Evolutionary conservation across 1,140 invertebrate genomes (phyloP).

Genomic region (Ctenoplectra terminalis): DNA sequence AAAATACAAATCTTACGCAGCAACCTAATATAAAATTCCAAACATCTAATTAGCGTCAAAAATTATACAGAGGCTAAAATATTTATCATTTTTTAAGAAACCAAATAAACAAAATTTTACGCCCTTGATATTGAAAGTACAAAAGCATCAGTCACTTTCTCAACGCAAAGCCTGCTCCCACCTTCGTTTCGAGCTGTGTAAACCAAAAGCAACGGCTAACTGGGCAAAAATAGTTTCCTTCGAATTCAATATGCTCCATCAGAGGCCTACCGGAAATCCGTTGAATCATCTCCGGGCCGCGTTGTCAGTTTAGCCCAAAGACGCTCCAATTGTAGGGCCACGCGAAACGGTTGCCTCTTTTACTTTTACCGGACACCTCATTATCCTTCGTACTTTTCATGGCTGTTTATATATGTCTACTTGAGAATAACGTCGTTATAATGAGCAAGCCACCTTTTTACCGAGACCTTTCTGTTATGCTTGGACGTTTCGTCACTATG

Average conservation of each 20-base stretch:
- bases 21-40: too few species aligned
- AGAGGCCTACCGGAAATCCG: neutral
- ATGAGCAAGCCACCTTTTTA: constrained; percentile 34
- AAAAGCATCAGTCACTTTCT: neutral
- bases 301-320: constrained; percentile 1
- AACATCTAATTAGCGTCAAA: too few species aligned
- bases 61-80: too few species aligned
- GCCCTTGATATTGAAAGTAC: neutral
- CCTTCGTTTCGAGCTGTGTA: neutral
- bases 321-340: constrained; percentile 21
- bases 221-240: neutral
- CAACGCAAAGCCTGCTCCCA: neutral
- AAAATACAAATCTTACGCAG: too few species aligned
- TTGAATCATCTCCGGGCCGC: too few species aligned
- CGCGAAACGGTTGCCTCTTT: constrained; percentile 27
- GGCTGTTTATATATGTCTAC: constrained; percentile 24
- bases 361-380: constrained; percentile 25
- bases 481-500: neutral
- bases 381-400: constrained; percentile 40
- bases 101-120: neutral
- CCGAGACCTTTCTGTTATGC: neutral
- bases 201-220: neutral
- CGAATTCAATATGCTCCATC: neutral
- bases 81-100: too few species aligned
- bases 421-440: constrained; percentile 50